Base-by-base conservation (phyloP, 1,140 invertebrate genomes). In the Varroa destructor region DNA sequence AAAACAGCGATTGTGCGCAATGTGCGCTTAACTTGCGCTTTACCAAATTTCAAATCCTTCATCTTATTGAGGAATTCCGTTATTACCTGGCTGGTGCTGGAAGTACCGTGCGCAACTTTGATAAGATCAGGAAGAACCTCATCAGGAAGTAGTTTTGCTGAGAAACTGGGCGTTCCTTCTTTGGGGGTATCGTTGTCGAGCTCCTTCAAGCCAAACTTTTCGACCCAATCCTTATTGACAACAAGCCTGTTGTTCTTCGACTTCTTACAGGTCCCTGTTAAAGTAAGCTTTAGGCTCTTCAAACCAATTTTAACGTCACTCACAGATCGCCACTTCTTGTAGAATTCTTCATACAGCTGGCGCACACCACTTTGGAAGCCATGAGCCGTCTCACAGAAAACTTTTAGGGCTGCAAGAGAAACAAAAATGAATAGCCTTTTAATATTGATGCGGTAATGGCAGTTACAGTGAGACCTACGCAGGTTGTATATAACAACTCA, bases 21-120 rank as follows among this genome's bases (percentile, higher is more conserved):
- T 46, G 61, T 67, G 2, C 61, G 61, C 36, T 67, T 67, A 1
- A 67, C 61, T 67, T 67, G 61, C 40, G 61, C 61, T 40, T 67
- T 67, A 5, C 61, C 61, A 46, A 67, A 67, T 40, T 67, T n/a
- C 3, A 12, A 12, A 40, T 40, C 40, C 37, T 40, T 40, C 61
- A 67, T 67, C 2, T 43, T 2, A 12, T 12, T 37, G 14, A 67
- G 37, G 61, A 67, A 67, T 14, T 67, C 61, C 10, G 14, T 46
- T 14, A 67, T 40, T 12, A 67, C 46, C 8, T 67, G 61, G 12
- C 40, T 43, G 61, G 36, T 25, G 14, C 46, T 67, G 37, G 61
- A 25, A 2, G 40, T 67, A 12, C 61, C 61, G 40, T 67, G 61
- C n/a, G 61, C 46, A 46, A 67, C 61, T 40, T 67, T 67, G 14